These are phyloP conservation scores for Drosophila siamana DNA, from an alignment of 2,888 invertebrate genomes.

Conservation along the genomic window DNA sequence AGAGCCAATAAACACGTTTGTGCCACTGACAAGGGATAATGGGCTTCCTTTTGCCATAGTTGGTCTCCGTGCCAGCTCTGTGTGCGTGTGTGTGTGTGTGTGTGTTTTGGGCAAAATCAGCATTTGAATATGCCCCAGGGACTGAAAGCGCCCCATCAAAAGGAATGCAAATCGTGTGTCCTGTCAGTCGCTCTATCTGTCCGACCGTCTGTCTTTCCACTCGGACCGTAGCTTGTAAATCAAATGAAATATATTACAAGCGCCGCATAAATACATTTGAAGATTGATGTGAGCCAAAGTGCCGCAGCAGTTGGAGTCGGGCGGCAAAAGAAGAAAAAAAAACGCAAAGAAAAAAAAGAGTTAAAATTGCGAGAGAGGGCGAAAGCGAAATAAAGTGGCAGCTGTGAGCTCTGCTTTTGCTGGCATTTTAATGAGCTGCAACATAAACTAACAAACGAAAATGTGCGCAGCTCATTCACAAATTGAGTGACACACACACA, in stretches of 20 bases:
- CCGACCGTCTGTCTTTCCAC: background rate
- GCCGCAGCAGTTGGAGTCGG: background rate
- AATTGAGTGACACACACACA: slow-evolving; percentile 54
- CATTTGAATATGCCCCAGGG: slow-evolving; percentile 78
- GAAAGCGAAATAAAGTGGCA: background rate
- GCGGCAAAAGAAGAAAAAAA: no score
- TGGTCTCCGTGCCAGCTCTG: no score
- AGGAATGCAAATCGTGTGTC: slow-evolving; percentile 74
- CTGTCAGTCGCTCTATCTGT: slow-evolving; percentile 44
- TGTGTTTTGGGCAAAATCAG: slow-evolving; percentile 53
- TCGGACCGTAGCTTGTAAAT: slow-evolving; percentile 65
- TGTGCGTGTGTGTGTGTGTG: no score
- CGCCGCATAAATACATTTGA: slow-evolving; percentile 63
- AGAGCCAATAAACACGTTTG: slow-evolving; percentile 77
- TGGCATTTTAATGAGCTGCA: slow-evolving; percentile 77
- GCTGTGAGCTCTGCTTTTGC: slow-evolving; percentile 9
- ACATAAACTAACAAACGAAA: slow-evolving; percentile 59
- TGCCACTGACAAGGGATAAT: slow-evolving; percentile 82
- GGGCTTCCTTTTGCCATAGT: slow-evolving; percentile 60
- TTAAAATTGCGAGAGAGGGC: slow-evolving; percentile 17
- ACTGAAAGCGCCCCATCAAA: slow-evolving; percentile 58
- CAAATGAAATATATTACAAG: slow-evolving; percentile 77
- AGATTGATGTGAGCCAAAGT: slow-evolving; percentile 65
- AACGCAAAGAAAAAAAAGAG: slow-evolving; percentile 30
- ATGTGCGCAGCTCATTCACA: slow-evolving; percentile 56